These are phyloP conservation scores for Ostrea edulis DNA, from an alignment of 1,140 invertebrate genomes.

Conservation along the genomic window DNA sequence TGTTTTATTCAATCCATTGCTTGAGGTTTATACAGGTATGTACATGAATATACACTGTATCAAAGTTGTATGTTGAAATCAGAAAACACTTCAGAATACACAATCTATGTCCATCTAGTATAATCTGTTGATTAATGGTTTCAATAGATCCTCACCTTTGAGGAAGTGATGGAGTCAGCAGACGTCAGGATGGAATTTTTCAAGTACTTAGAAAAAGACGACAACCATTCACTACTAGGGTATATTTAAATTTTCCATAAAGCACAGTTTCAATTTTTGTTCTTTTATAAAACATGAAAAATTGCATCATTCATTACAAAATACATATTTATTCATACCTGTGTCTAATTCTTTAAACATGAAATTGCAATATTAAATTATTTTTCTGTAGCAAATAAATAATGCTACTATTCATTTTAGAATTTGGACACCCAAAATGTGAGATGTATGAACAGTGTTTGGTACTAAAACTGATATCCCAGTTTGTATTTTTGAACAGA, in stretches of 20 bases:
- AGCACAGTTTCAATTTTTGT: not conserved
- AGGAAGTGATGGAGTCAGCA: conserved; percentile 79
- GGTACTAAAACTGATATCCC: no score
- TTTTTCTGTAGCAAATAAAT: no score
- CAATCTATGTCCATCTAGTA: no score
- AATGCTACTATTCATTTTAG: no score
- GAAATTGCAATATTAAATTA: no score
- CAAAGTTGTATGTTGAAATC: not conserved
- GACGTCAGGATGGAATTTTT: conserved; percentile 84
- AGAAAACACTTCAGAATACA: not conserved
- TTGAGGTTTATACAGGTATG: no score
- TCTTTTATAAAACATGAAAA: not conserved
- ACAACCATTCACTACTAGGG: conserved; percentile 86
- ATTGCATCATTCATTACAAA: not conserved
- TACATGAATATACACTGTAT: not conserved
- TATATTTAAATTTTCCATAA: conserved; percentile 40
- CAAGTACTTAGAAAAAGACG: conserved; percentile 89
- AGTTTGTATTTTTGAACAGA: conserved; percentile 73
- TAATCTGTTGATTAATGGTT: not conserved
- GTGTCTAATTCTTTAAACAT: no score
- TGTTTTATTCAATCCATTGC: no score
- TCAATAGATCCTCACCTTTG: conserved; percentile 79
- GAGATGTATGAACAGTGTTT: no score
- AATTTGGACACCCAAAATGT: no score
- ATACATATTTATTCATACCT: no score